These are phyloP conservation scores for Coreius guichenoti DNA, from an alignment of 2,797 vertebrate species.

Conservation along the genomic window DNA sequence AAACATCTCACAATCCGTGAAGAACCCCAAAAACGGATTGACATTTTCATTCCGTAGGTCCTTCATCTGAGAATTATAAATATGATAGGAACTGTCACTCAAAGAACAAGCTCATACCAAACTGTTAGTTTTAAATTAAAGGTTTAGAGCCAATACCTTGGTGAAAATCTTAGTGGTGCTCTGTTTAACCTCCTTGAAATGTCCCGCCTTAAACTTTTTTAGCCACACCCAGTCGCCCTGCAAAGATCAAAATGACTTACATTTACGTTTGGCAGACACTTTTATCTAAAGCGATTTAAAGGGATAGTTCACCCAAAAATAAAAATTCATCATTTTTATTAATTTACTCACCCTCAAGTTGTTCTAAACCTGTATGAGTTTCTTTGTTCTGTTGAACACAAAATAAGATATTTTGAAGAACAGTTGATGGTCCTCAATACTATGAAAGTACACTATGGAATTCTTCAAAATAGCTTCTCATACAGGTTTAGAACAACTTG, in stretches of 20 bases:
- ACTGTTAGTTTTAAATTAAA: background rate
- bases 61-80: constrained; percentile 78
- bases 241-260: constrained; percentile 16
- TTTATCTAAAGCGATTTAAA: background rate
- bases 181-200: constrained; percentile 79
- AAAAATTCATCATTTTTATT: background rate
- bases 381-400: background rate
- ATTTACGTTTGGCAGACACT: background rate
- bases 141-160: constrained; percentile 77
- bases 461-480: no score
- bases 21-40: constrained; percentile 85
- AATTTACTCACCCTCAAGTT: background rate
- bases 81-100: background rate
- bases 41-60: constrained; percentile 87
- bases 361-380: background rate
- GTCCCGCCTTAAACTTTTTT: constrained; percentile 84
- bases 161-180: constrained; percentile 84
- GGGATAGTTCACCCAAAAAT: background rate
- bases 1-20: constrained; percentile 77
- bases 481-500: background rate
- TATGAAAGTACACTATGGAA: no score
- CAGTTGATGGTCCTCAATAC: background rate
- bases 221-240: constrained; percentile 95
- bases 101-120: constrained; percentile 1
- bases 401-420: background rate